Conservation (phyloP, 2,888 invertebrate species). For the Phasia obesa region DNA sequence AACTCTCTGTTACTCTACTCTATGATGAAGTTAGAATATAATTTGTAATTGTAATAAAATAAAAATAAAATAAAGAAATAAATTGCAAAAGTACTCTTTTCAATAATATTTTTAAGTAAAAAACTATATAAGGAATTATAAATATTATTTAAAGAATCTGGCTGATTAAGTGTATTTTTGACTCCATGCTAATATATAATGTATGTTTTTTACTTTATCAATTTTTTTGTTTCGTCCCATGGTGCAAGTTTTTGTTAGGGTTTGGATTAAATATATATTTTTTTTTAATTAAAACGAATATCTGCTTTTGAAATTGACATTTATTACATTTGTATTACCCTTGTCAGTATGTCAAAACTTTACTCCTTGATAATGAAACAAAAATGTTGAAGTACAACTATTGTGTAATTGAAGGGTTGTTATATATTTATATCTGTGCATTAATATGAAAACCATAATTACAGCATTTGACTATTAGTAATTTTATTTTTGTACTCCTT, state of each 20-base stretch:
- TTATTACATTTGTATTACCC: conserved; percentile 67
- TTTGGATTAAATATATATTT: conserved; percentile 58
- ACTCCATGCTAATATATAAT: too few species aligned
- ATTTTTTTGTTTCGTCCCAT: neutral
- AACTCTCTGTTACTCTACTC: too few species aligned
- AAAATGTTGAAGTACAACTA: conserved; percentile 31
- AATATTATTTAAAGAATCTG: too few species aligned
- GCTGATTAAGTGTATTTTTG: too few species aligned
- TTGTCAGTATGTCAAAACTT: conserved; percentile 63
- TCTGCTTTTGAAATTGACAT: conserved; percentile 67
- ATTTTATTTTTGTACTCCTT: conserved; percentile 14
- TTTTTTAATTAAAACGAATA: conserved; percentile 55
- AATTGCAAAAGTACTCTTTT: too few species aligned
- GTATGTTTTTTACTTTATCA: too few species aligned
- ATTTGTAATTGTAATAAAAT: too few species aligned
- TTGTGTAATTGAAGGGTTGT: conserved; percentile 44
- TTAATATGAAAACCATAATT: conserved; percentile 41
- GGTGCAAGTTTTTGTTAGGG: conserved; percentile 20
- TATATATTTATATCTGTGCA: neutral
- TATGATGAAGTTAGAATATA: too few species aligned
- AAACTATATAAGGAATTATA: too few species aligned
- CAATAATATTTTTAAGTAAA: too few species aligned
- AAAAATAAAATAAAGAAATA: too few species aligned
- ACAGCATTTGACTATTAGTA: conserved; percentile 55
- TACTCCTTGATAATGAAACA: conserved; percentile 17